Percentiles rank a stretch among this genome's conserved stretches.
These are phyloP conservation scores for Cephus pygmeus DNA, from an alignment of 2,888 invertebrate genomes.

Conservation along the genomic window DNA sequence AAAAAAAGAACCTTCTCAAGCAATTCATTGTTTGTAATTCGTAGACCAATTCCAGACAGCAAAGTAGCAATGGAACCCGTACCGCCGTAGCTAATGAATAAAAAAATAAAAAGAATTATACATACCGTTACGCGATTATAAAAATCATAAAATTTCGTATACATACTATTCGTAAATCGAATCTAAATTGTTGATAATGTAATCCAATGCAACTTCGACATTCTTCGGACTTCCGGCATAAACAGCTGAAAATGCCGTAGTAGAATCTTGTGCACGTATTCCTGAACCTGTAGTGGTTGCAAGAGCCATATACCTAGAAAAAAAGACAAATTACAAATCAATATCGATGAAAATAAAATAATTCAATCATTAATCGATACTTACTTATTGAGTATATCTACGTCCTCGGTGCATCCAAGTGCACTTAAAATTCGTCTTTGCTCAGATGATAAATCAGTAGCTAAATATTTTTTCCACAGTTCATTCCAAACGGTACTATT, in stretches of 20 bases:
- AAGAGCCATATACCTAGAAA: slow-evolving; percentile 15
- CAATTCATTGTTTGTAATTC: background rate
- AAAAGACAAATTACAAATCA: background rate
- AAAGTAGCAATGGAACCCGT: background rate
- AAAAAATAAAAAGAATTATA: background rate
- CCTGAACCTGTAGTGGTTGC: slow-evolving; percentile 13
- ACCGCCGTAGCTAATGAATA: background rate
- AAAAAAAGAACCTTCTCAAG: background rate
- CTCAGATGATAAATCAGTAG: slow-evolving; percentile 73
- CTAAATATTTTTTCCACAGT: slow-evolving; percentile 73
- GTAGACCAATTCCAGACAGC: background rate
- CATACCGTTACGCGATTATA: background rate
- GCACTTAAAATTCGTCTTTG: slow-evolving; percentile 72
- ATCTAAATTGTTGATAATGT: slow-evolving; percentile 40
- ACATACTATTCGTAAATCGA: slow-evolving; percentile 21
- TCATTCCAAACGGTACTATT: slow-evolving; percentile 78
- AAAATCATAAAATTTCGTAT: background rate
- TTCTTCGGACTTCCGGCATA: slow-evolving; percentile 38
- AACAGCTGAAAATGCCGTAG: slow-evolving; percentile 21
- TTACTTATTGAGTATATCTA: slow-evolving; percentile 65
- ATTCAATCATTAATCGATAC: background rate
- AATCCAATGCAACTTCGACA: slow-evolving; percentile 39
- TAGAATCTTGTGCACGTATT: slow-evolving; percentile 16
- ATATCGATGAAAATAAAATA: background rate
- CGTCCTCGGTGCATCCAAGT: slow-evolving; percentile 69